Conservation (phyloP, 2,888 invertebrate species). For the Melipona beecheii region DNA sequence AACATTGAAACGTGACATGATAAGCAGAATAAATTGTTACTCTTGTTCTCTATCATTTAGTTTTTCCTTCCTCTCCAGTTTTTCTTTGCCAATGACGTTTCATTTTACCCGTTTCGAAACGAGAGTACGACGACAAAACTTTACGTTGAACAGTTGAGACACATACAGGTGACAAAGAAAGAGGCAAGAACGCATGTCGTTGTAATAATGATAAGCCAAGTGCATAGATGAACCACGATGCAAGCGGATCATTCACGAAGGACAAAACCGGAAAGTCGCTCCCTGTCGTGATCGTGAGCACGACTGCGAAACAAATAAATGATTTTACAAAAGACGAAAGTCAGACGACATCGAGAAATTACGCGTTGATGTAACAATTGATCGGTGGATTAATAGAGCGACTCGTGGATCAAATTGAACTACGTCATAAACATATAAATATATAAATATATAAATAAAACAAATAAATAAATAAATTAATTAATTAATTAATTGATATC, state of each 20-base stretch:
- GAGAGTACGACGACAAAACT: background rate
- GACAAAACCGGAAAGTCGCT: slow-evolving; percentile 28
- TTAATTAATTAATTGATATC: background rate
- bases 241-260: slow-evolving; percentile 19
- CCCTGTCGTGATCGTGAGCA: slow-evolving; percentile 27
- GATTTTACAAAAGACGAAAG: slow-evolving; percentile 25
- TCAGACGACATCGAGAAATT: slow-evolving; percentile 3
- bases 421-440: slow-evolving; percentile 45
- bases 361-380: slow-evolving; percentile 8
- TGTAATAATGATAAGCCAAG: background rate
- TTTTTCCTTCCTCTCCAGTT: background rate
- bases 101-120: background rate
- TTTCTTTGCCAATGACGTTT: background rate
- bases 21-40: background rate
- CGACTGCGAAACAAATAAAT: slow-evolving; percentile 6
- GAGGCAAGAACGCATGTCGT: background rate
- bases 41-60: background rate
- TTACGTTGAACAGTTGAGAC: background rate
- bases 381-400: slow-evolving; percentile 28
- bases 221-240: background rate
- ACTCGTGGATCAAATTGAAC: slow-evolving; percentile 53
- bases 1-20: slow-evolving; percentile 14
- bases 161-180: background rate
- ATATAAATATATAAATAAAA: slow-evolving; percentile 47
- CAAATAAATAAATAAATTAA: slow-evolving; percentile 21